A percentile compares a stretch with the other conserved stretches of the same genome.
phyloP scores from a whole-genome alignment of 1,140 invertebrate genomes.

The Dinothrombium tinctorium region DNA sequence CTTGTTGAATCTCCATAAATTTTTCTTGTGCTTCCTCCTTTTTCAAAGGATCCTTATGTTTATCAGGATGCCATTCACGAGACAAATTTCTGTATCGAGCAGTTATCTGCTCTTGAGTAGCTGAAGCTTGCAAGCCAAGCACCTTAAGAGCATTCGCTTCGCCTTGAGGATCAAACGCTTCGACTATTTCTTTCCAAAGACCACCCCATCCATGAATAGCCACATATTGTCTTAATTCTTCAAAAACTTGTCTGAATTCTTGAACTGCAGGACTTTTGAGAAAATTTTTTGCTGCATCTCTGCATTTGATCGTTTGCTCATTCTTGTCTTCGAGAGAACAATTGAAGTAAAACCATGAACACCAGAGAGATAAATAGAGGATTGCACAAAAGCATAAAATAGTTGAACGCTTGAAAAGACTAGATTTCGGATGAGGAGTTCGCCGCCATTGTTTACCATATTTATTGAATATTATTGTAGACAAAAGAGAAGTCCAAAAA shows the following conservation, averaged over 20 bases:
- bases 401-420: constrained; percentile 20
- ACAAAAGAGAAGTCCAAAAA: constrained; percentile 11
- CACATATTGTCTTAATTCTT: constrained; percentile 45
- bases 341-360: constrained; percentile 65
- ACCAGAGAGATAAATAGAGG: constrained; percentile 46
- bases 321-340: constrained; percentile 63
- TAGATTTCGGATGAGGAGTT: constrained; percentile 28
- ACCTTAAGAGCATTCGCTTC: constrained; percentile 72
- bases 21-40: constrained; percentile 41
- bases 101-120: constrained; percentile 63
- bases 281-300: constrained; percentile 67
- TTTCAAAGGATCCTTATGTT: constrained; percentile 40
- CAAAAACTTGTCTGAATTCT: constrained; percentile 42
- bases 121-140: constrained; percentile 16
- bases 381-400: constrained; percentile 31
- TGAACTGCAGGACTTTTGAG: constrained; percentile 57
- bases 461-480: constrained; percentile 11
- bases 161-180: constrained; percentile 56
- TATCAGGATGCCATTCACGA: constrained; percentile 75
- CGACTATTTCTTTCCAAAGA: constrained; percentile 61
- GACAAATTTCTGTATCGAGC: constrained; percentile 50
- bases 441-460: constrained; percentile 50
- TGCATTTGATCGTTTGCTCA: constrained; percentile 47
- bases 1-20: constrained; percentile 79
- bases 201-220: constrained; percentile 49